A percentile compares a stretch with the other conserved stretches of the same genome.
These are phyloP conservation scores for Chaetodon trifasciatus DNA, from an alignment of 2,797 vertebrate species.

Conservation along the genomic window DNA sequence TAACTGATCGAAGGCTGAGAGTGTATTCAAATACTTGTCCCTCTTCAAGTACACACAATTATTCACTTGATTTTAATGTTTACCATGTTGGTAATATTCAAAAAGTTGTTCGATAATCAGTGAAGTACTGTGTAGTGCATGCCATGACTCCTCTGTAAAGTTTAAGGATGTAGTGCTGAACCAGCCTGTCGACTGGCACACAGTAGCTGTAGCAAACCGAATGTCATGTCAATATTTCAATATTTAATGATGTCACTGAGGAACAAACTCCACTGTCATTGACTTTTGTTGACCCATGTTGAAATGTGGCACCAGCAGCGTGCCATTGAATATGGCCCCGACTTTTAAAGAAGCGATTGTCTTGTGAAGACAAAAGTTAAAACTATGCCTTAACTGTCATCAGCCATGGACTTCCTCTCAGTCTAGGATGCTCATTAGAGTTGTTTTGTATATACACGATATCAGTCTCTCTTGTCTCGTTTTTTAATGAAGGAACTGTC, in stretches of 20 bases:
- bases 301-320: conserved; percentile 32
- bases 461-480: neutral
- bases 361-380: conserved; percentile 13
- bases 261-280: conserved; percentile 9
- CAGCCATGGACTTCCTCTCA: conserved; percentile 27
- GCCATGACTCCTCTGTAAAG: neutral
- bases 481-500: conserved; percentile 39
- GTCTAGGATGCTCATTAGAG: neutral
- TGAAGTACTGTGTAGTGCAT: neutral
- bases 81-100: conserved; percentile 62
- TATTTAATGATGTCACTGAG: conserved; percentile 10
- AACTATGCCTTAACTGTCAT: conserved; percentile 52
- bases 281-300: conserved; percentile 7
- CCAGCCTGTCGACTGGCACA: neutral
- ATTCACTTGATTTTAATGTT: conserved; percentile 39
- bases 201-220: conserved; percentile 11
- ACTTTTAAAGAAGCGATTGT: neutral
- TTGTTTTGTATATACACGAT: conserved; percentile 24
- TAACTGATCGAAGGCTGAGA: neutral
- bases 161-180: conserved; percentile 5
- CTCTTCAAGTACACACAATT: conserved; percentile 20
- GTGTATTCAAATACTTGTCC: conserved; percentile 12
- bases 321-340: neutral
- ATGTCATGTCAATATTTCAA: conserved; percentile 7
- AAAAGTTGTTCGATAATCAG: conserved; percentile 1